These are phyloP conservation scores for Drosophila bocqueti DNA, from an alignment of 1,140 invertebrate genomes.

Conservation along the genomic window DNA sequence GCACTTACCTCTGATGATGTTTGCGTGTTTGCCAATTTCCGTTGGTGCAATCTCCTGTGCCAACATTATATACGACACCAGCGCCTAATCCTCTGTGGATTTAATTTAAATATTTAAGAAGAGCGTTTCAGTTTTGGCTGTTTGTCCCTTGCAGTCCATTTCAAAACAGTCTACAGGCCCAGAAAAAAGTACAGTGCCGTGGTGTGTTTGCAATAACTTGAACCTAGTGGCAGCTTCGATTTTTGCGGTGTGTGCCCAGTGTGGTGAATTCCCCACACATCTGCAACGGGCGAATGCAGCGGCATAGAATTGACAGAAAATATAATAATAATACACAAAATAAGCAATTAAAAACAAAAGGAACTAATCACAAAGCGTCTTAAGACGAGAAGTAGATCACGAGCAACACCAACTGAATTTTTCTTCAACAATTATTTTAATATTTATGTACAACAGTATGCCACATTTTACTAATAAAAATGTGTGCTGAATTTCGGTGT, in stretches of 20 bases:
- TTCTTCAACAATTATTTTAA: no score
- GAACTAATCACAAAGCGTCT: neutral
- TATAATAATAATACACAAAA: slow-evolving; percentile 20
- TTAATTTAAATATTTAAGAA: slow-evolving; percentile 17
- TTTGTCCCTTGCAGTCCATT: slow-evolving; percentile 58
- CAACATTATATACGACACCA: slow-evolving; percentile 75
- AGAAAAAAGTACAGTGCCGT: slow-evolving; percentile 80
- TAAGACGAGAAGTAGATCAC: no score
- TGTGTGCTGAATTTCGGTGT: neutral
- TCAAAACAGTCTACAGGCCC: slow-evolving; percentile 51
- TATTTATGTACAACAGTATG: neutral
- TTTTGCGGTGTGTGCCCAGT: slow-evolving; percentile 25
- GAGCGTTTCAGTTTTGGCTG: slow-evolving; percentile 18
- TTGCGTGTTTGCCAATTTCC: slow-evolving; percentile 89
- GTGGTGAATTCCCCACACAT: slow-evolving; percentile 60
- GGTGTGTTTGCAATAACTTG: slow-evolving; percentile 55
- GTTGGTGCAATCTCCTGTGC: slow-evolving; percentile 87
- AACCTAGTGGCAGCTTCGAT: slow-evolving; percentile 54
- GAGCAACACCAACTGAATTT: neutral
- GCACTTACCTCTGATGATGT: slow-evolving; percentile 88
- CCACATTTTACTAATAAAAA: neutral
- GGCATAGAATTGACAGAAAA: slow-evolving; percentile 40
- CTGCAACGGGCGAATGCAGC: slow-evolving; percentile 59
- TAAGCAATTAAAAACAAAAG: slow-evolving; percentile 19
- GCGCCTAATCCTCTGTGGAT: slow-evolving; percentile 43